Base-by-base conservation (phyloP, 2,888 invertebrate genomes). In the Volucella inanis region DNA sequence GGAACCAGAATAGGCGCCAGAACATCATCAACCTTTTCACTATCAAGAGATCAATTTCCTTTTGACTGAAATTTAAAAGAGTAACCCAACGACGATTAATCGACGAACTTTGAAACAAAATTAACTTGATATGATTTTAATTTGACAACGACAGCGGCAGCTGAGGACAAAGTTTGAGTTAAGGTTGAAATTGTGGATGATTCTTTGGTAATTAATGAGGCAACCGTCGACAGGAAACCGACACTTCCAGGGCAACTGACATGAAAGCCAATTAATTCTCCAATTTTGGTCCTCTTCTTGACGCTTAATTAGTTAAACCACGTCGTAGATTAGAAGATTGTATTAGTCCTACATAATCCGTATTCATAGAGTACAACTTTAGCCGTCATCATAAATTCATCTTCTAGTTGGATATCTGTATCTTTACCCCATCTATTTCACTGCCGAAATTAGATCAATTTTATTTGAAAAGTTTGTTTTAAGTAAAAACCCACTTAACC, bases 401-500 rank as follows among this genome's bases (percentile, higher is more conserved):
- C 75, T 64, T 50, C 18, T 31, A 45, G 12, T 55, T 22, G 57
- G 47, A 52, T 59, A 47, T 43, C 39, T 55, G 14, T 18, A 12
- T 15, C 38, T 31, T 39, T 43, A 8, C 14, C 14, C 12, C 14
- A 15, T 15, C 45, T n/a, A 14, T 12, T 4, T 50, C n/a, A 52
- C 59, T 4, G 18, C 15, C 31, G 47, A 45, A 85, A 80, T 80
- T 80, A 57, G 76, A 85, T 85, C 79, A 71, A 85, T 80, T 85
- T 80, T 76, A 85, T 85, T 80, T 57, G 85, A 76, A 85, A 85
- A 85, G 67, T 85, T 85, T 80, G 76, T 85, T 72, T 85, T 80
- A 80, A 85, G 67, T 80, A 80, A 81, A 72, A 81, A 79, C 75
- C 79, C 68, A 84, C 84, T 79, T 84, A 79, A 75, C 74, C 79